Conservation (phyloP, 2,888 invertebrate genomes). For the Lycia hirtaria region DNA sequence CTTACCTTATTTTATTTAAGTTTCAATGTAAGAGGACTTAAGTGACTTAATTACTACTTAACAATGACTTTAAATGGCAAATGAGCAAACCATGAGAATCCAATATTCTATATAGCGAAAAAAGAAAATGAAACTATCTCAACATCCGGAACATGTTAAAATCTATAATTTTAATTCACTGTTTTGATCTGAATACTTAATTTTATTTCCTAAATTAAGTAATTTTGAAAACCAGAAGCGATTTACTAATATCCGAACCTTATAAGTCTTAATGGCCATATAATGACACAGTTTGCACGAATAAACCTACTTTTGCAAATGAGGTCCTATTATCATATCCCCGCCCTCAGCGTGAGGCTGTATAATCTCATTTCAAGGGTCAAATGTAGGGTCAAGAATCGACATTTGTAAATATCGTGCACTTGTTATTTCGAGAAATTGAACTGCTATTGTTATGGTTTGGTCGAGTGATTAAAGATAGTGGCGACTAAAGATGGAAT, state of each 20-base stretch:
- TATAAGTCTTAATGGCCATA: conserved; percentile 24
- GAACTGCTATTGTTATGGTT: conserved; percentile 40
- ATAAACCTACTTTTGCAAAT: conserved; percentile 36
- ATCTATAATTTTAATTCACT: background rate
- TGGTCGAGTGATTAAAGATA: conserved; percentile 4
- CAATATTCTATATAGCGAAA: no score
- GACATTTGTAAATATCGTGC: conserved; percentile 70
- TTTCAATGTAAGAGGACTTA: no score
- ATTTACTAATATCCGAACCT: conserved; percentile 20
- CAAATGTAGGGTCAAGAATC: conserved; percentile 59
- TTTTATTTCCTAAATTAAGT: conserved; percentile 9
- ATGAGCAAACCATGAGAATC: no score
- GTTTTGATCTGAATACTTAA: background rate
- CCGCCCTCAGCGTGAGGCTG: conserved; percentile 43
- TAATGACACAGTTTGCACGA: conserved; percentile 34
- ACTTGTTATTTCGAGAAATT: conserved; percentile 49
- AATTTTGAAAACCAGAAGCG: conserved; percentile 28
- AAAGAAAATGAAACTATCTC: background rate
- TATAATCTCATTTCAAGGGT: conserved; percentile 50
- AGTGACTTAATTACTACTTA: no score
- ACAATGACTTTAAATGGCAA: no score
- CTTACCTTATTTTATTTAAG: no score
- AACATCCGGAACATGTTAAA: background rate
- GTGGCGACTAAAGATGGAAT: background rate
- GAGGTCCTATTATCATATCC: conserved; percentile 38